A percentile compares a stretch with the other conserved stretches of the same genome.
Conservation (phyloP, 2,797 vertebrate genomes). For the Lerista edwardsae region DNA sequence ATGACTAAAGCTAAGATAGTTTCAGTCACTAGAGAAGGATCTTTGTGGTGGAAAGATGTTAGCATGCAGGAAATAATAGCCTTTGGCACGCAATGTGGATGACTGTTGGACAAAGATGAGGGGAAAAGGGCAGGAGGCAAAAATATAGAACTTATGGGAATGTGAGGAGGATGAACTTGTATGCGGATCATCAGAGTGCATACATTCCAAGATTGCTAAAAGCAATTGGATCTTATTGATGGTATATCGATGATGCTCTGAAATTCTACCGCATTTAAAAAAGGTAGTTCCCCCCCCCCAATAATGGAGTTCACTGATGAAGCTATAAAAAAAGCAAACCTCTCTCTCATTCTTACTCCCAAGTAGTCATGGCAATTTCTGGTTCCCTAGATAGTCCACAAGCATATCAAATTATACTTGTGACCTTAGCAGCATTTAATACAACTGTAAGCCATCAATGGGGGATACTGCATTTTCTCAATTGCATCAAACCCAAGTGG, state of each 20-base stretch:
- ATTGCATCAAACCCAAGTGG: background rate
- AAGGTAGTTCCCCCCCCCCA: too few relatives aligned
- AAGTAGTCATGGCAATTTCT: conserved; percentile 38
- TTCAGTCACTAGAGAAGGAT: background rate
- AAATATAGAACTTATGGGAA: background rate
- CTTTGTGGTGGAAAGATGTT: background rate
- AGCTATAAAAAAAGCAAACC: background rate
- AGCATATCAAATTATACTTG: conserved; percentile 37
- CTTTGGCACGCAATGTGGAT: background rate
- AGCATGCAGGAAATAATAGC: background rate
- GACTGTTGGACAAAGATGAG: too few relatives aligned
- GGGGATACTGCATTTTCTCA: conserved; percentile 1
- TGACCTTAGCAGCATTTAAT: conserved; percentile 28
- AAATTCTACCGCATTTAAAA: too few relatives aligned
- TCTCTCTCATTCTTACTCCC: conserved; percentile 36
- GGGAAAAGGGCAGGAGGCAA: background rate
- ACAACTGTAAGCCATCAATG: background rate
- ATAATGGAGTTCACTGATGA: background rate
- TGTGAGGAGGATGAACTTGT: background rate
- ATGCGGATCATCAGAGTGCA: too few relatives aligned
- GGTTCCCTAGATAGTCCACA: rapidly evolving
- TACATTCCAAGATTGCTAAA: too few relatives aligned
- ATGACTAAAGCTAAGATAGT: background rate
- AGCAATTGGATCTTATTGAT: background rate
- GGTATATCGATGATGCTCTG: too few relatives aligned